Base-by-base conservation (phyloP, 2,797 vertebrate species). In the Avahi laniger region DNA sequence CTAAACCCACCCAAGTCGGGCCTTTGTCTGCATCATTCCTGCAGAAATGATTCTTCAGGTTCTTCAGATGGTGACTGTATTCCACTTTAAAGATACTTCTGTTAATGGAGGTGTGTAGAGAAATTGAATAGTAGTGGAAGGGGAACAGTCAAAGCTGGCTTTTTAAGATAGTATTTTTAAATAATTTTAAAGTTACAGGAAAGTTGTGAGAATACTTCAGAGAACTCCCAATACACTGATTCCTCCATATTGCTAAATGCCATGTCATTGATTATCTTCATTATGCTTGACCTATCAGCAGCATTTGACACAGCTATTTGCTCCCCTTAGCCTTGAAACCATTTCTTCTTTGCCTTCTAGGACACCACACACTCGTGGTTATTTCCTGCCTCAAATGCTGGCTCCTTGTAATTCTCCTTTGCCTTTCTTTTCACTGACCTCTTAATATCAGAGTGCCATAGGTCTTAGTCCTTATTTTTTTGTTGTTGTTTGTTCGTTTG, bases 161-260 rank as follows among this genome's bases (percentile, higher is more conserved):
- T 75, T 93, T 88, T 84, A 59, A 91, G 52, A 46, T 65, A 20
- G 63, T 65, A 20, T 81, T 69, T 80, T 86, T 65, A 81, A 90
- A 65, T 86, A 43, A 78, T 92, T 95, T 83, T 54, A 93, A 92
- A 88, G 6, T 59, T 89, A 82, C 14, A 70, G 22, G 67, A 75
- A 89, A 82, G 15, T 57, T 76, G 14, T 59, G 65, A 82, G 41
- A 80, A 17, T 80, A 69, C 65, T 70, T 91, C 54, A 72, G 61
- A 75, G 46, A 91, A 30, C 10, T 83, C 24, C 4, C 22, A 38
- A 59, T 63, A 81, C 1, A 57, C 48, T 75, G 61, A 63, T 63
- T 63, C 72, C 70, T 67, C 57, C 70, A 14, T 38, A 35, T 83
- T 72, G 43, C 24, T 46, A 73, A 43, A 22, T 78, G 57, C 63